Conservation (phyloP, 2,888 invertebrate species). For the Tenthredo mesomela region DNA sequence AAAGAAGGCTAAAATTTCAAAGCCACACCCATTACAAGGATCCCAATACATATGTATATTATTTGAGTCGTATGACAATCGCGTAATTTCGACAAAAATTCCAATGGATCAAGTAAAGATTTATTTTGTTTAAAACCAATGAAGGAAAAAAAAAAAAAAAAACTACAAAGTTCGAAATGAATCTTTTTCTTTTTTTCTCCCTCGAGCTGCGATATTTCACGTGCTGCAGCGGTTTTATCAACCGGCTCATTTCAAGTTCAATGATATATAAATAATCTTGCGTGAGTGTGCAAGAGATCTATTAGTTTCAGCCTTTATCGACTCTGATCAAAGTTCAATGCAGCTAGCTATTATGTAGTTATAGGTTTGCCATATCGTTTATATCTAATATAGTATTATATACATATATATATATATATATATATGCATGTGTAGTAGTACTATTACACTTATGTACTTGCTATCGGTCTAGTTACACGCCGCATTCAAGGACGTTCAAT, state of each 20-base stretch:
- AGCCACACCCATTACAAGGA: no score
- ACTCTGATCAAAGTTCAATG: neutral
- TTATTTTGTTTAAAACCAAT: no score
- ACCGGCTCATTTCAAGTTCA: constrained; percentile 1
- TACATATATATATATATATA: no score
- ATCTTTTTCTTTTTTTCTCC: no score
- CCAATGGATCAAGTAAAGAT: no score
- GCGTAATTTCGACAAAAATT: no score
- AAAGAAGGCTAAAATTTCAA: no score
- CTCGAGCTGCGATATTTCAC: neutral
- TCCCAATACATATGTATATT: no score
- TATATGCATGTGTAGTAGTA: neutral
- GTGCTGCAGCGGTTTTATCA: neutral
- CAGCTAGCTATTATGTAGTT: neutral
- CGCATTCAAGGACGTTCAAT: constrained; percentile 39
- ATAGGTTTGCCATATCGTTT: neutral
- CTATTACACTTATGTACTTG: neutral
- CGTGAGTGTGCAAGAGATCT: neutral
- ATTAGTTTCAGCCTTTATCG: neutral
- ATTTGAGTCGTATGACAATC: no score
- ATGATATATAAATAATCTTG: neutral
- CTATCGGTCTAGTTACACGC: constrained; percentile 7
- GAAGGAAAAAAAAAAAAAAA: no score
- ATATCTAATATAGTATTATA: neutral
- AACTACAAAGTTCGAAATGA: no score